Evolutionary conservation across 2,888 invertebrate species (phyloP), one percentile per base, ranked within the genome.

Genomic region (Catotricha subobsoleta): DNA sequence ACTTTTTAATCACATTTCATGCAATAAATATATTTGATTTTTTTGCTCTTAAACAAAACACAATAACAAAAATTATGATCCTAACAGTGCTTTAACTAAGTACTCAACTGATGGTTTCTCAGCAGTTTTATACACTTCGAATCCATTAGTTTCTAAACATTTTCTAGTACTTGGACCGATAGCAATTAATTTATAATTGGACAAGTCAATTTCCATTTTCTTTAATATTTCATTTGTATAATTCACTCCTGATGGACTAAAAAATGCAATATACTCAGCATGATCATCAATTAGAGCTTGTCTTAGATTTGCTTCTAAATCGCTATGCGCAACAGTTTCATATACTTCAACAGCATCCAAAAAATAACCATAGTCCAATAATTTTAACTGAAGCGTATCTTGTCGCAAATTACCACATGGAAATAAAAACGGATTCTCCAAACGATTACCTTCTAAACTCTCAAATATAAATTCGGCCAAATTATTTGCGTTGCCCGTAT

Each of bases 191-290:
- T 69, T 62, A 49, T 55, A 59, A 6, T 54, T 51, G 41, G 54
- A 50, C 44, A 57, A 47, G 13, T 51, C 38, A 2, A 60, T 46
- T 33, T 56, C 53, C 28, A 56, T 52, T 34, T 58, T 57, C 43
- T 54, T 57, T 16, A 71, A 58, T 48, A 64, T 58, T 2, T 64
- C 59, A 28, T 63, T 47, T 1, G 64, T 60, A 49, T 61, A 67
- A 41, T 62, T 62, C 0, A 71, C 61, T 16, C 71, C 72, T 5
- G 72, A 72, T 2, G 72, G 72, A 49, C 72, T 72, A 47, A 72
- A 72, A 55, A 69, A 72, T 2, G 70, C 66, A 28, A 71, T 50
- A 52, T 57, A 69, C 48, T 69, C 67, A 1, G 68, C 60, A 31
- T 67, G 59, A 27, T 57, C 53, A 3, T 62, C 50, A 7, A 62